These are phyloP conservation scores for Burhinus oedicnemus DNA, from an alignment of 2,113 vertebrate genomes.

Conservation along the genomic window DNA sequence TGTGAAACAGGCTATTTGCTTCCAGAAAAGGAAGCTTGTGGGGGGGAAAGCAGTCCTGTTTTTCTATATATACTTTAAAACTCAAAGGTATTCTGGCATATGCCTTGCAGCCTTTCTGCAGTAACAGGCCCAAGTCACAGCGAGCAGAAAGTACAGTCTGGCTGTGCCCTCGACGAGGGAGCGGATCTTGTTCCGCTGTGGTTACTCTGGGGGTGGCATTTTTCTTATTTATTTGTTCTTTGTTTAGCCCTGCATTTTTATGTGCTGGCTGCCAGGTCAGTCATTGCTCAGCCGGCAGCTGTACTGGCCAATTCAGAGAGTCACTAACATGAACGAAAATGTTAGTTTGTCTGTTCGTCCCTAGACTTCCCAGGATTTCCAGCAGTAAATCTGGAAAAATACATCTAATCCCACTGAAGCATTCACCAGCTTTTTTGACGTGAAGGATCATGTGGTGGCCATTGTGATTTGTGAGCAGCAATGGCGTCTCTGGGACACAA, in stretches of 20 bases:
- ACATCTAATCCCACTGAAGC: background rate
- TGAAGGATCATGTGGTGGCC: background rate
- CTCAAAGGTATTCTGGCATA: background rate
- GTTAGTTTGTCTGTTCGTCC: background rate
- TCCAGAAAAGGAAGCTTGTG: background rate
- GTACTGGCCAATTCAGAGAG: constrained; percentile 1
- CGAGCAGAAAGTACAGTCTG: background rate
- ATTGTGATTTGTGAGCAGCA: background rate
- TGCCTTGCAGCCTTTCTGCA: background rate
- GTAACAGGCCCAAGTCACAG: background rate
- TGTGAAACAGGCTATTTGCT: background rate
- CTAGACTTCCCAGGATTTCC: constrained; percentile 24
- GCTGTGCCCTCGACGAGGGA: background rate
- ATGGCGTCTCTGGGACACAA: background rate
- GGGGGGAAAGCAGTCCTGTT: background rate
- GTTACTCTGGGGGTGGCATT: constrained; percentile 19
- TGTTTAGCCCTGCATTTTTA: constrained; percentile 25
- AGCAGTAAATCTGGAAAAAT: constrained; percentile 44
- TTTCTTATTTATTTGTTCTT: constrained; percentile 15
- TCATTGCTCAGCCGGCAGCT: constrained; percentile 33
- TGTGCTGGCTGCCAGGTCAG: background rate
- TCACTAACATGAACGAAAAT: background rate
- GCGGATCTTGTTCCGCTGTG: background rate
- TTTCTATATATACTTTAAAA: background rate
- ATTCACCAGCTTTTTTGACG: background rate